Base-by-base conservation (phyloP, 2,797 vertebrate species). In the Rhinatrema bivittatum region DNA sequence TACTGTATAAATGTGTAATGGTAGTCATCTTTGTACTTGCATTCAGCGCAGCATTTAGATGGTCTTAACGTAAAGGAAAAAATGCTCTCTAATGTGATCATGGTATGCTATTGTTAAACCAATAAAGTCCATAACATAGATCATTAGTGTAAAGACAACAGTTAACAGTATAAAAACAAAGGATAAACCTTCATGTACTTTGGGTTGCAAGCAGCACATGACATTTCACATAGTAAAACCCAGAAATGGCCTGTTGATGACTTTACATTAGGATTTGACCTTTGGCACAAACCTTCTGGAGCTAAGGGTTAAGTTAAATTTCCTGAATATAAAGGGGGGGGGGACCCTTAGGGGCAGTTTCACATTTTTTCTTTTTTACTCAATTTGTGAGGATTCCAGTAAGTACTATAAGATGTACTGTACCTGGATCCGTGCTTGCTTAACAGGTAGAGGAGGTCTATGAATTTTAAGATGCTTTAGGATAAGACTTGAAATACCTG, bases 101-200 rank as follows among this genome's bases (percentile, higher is more conserved):
- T 65, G 35, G 65, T 58, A 52, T 32, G 52, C 48, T 53, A 65
- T 25, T 2, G 21, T 48, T 57, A 31, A 36, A 61, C 45, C 41
- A 44, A 75, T 60, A 46, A 63, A 42, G 46, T 61, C 59, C 52
- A 55, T 51, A 41, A 65, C 19, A 50, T 46, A 56, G 47, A 49
- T 58, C 60, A 46, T 71, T 62, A 65, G 60, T 69, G 59, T 42
- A 53, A 53, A 65, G 40, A 50, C 70, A 70, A 63, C 68, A 72
- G n/a, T n/a, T n/a, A n/a, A n/a, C n/a, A n/a, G n/a, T n/a, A n/a
- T n/a, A n/a, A 46, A 58, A 71, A 56, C 65, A 68, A 75, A 60
- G 76, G 60, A 64, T 76, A 68, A 62, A 60, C 62, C 73, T 64
- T 51, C 81, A 78, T 79, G 76, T 76, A 84, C 76, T 82, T 76